A percentile compares a stretch with the other conserved stretches of the same genome.
phyloP scores from a whole-genome alignment of 2,113 vertebrate species.

The Neogobius melanostomus region DNA sequence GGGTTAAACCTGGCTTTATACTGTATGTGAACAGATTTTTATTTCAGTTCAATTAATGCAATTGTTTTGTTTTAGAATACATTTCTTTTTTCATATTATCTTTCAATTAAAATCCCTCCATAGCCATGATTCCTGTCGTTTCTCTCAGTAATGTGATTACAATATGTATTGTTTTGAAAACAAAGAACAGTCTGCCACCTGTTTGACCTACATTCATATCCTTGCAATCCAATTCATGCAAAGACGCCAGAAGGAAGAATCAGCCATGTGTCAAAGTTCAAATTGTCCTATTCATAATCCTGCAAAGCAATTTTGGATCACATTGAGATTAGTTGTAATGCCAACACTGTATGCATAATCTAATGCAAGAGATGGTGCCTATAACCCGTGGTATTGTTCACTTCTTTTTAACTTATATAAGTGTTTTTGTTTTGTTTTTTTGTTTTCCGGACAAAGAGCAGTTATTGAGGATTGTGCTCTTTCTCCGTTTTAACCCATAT shows the following conservation, averaged over 20 bases:
- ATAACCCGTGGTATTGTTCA: not conserved
- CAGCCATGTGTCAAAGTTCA: conserved; percentile 39
- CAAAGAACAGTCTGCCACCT: conserved; percentile 17
- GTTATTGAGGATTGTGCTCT: too few species aligned
- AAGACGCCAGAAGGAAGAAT: conserved; percentile 68
- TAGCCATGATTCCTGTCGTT: not conserved
- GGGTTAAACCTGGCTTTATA: not conserved
- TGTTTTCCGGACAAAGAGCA: too few species aligned
- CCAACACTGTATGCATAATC: not conserved
- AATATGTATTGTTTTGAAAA: conserved; percentile 16
- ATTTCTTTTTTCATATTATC: not conserved
- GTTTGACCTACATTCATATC: conserved; percentile 21
- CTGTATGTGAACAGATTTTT: conserved; percentile 16
- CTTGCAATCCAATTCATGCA: conserved; percentile 55
- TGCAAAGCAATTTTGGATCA: conserved; percentile 21
- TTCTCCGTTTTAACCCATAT: too few species aligned
- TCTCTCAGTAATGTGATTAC: conserved; percentile 5
- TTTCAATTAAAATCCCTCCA: not conserved
- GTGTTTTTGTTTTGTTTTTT: too few species aligned
- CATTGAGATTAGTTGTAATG: not conserved
- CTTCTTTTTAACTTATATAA: not conserved
- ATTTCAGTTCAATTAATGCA: not conserved
- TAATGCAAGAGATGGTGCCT: not conserved
- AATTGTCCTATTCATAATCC: conserved; percentile 20
- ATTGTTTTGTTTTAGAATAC: not conserved